phyloP scores from a whole-genome alignment of 2,113 vertebrate species.

The Crotalus viridis region DNA sequence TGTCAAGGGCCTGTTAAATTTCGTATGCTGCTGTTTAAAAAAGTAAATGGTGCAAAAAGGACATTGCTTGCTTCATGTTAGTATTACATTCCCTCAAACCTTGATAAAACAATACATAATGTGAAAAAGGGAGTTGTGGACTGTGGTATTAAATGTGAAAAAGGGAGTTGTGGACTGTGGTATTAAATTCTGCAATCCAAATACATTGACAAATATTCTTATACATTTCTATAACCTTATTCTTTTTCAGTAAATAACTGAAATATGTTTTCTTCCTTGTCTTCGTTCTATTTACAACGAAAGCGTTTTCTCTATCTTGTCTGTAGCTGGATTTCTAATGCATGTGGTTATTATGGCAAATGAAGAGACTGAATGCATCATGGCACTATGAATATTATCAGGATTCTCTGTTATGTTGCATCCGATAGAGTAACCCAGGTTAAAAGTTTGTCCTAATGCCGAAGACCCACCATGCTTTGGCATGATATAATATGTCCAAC shows the following conservation, averaged over 20 bases:
- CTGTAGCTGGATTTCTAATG: not conserved
- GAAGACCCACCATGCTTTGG: not conserved
- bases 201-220: not conserved
- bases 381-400: not conserved
- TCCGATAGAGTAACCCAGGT: not conserved
- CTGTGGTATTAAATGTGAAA: not conserved
- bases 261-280: not conserved
- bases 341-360: not conserved
- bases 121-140: not conserved
- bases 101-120: not conserved
- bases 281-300: not conserved
- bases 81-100: not conserved
- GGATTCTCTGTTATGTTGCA: not conserved
- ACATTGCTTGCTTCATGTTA: not conserved
- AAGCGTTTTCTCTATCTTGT: not conserved
- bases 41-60: slow-evolving; percentile 45
- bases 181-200: not conserved
- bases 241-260: not conserved
- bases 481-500: not conserved
- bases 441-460: not conserved
- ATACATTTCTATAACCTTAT: not conserved
- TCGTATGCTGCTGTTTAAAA: slow-evolving; percentile 27
- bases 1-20: not conserved
- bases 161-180: not conserved
- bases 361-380: not conserved